Evolutionary conservation across 2,113 vertebrate genomes (phyloP), one percentile per base, ranked within the genome.

Genomic region (Morphnarchus princeps): DNA sequence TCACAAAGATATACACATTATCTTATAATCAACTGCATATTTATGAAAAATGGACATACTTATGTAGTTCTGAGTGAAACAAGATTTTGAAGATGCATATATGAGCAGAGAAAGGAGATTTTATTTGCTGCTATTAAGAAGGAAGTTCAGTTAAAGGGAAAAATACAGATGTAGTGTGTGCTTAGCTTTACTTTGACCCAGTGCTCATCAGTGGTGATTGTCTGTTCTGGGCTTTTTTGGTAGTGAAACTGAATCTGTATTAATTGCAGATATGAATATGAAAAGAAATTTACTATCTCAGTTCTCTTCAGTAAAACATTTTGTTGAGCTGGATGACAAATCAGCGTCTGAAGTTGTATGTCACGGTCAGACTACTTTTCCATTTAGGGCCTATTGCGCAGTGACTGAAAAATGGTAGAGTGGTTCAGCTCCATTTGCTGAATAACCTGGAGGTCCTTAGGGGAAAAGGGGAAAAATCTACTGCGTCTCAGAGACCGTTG

Each of bases 251-350:
- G 82, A 97, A 97, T 95, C 57, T 90, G 80, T 69, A 93, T 93
- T 98, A 97, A 97, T 97, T 97, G 62, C 87, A 82, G 73, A 92
- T 95, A 96, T 77, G 95, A 93, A 96, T 96, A 87, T 73, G 83
- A 73, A 96, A 96, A 95, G 93, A 97, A 96, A 98, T 93, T 96
- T 91, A 65, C 49, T 82, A 57, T 83, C 87, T 94, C 62, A 34
- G 43, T 81, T 93, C 82, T 96, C 84, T 76, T 89, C 43, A 71
- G 58, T 59, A 93, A 87, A 96, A 83, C 36, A 65, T 84, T 87
- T 95, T 24, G 19, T 81, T 92, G 89, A 91, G 40, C 19, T 89
- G n/a, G 55, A 80, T 91, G 93, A 93, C 81, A 82, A 94, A 94
- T 96, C 97, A 93, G 80, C 74, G 83, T 96, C 95, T 96, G 93